These are phyloP conservation scores for Polypterus bichir DNA, from an alignment of 2,113 vertebrate genomes.

Conservation along the genomic window DNA sequence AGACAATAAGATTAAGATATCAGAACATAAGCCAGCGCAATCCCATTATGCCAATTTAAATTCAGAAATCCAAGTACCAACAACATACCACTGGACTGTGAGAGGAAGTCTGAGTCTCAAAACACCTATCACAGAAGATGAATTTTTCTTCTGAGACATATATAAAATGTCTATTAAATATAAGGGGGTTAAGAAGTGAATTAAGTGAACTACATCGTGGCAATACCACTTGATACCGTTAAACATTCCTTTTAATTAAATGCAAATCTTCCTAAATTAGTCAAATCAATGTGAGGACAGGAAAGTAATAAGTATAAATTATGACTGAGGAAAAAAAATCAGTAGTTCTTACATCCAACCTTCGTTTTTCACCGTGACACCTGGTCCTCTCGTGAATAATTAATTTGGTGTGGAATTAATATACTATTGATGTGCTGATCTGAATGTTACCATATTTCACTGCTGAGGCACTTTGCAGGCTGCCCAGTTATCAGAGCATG, in stretches of 20 bases:
- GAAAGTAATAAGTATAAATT: neutral
- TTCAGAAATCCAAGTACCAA: too few relatives aligned
- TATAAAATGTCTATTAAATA: too few relatives aligned
- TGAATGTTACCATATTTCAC: constrained; percentile 2
- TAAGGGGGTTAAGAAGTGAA: too few relatives aligned
- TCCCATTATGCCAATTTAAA: too few relatives aligned
- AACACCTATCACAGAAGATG: too few relatives aligned
- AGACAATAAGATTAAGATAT: too few relatives aligned
- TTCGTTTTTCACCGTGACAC: neutral
- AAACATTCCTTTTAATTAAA: neutral
- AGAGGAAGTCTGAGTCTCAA: too few relatives aligned
- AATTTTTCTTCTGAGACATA: too few relatives aligned
- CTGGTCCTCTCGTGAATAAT: neutral
- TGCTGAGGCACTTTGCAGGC: neutral
- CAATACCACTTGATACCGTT: too few relatives aligned
- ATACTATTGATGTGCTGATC: constrained; percentile 1
- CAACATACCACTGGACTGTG: too few relatives aligned
- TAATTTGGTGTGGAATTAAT: constrained; percentile 1
- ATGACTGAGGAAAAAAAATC: neutral
- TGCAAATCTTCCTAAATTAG: neutral
- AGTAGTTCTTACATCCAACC: neutral
- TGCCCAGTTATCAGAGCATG: constrained; percentile 6
- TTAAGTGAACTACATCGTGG: too few relatives aligned
- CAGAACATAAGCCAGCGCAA: too few relatives aligned
- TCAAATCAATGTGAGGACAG: neutral